These are phyloP conservation scores for Peromyscus maniculatus DNA, from an alignment of 2,113 vertebrate genomes.

Conservation along the genomic window DNA sequence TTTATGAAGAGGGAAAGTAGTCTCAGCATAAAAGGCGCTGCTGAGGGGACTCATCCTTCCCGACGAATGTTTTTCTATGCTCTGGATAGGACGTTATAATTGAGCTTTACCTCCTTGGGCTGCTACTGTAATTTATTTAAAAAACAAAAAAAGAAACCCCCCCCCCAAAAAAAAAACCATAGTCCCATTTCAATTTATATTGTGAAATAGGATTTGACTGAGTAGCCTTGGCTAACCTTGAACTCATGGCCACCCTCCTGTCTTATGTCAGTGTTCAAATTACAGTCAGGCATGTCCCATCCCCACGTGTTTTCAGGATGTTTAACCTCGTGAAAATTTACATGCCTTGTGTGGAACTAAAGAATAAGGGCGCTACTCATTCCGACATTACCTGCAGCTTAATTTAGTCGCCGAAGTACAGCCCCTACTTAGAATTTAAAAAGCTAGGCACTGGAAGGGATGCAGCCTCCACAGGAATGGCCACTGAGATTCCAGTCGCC, in stretches of 20 bases:
- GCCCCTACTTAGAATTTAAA: not conserved
- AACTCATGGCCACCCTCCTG: not conserved
- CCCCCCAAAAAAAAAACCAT: not conserved
- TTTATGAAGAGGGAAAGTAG: not conserved
- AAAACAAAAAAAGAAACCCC: not conserved
- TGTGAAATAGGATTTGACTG: not conserved
- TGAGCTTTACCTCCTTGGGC: not conserved
- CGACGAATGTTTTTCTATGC: not conserved
- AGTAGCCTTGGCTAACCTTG: not conserved
- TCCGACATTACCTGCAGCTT: not conserved
- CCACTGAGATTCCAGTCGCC: not conserved
- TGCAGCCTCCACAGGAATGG: not conserved
- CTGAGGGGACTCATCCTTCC: not conserved
- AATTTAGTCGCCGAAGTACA: not conserved
- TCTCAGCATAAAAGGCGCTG: too few relatives aligned
- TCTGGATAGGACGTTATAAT: not conserved
- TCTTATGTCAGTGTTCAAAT: not conserved
- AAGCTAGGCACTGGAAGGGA: not conserved
- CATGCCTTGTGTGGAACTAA: not conserved
- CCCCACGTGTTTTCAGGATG: not conserved
- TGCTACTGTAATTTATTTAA: not conserved
- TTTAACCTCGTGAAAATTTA: not conserved
- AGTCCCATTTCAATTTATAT: not conserved
- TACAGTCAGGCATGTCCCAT: not conserved
- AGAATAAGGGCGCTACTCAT: not conserved